A percentile compares a stretch with the other conserved stretches of the same genome.
phyloP scores from a whole-genome alignment of 2,797 vertebrate genomes.

The Cirrhinus mrigala region DNA sequence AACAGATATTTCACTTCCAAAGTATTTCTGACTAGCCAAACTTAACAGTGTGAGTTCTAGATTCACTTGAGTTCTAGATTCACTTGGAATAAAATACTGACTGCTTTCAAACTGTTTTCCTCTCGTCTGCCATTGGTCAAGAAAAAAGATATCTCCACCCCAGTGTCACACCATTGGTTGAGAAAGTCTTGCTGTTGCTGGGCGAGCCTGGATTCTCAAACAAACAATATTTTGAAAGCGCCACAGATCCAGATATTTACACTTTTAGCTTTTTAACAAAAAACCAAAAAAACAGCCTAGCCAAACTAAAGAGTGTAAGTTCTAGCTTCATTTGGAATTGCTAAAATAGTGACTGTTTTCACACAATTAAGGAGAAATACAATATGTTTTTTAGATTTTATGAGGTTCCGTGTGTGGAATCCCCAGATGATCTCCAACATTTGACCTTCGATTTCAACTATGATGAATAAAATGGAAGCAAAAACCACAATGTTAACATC shows the following conservation, averaged over 20 bases:
- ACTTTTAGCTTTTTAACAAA: background rate
- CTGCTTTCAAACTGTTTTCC: background rate
- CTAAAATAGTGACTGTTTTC: too few relatives aligned
- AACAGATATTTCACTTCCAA: background rate
- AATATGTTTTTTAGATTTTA: background rate
- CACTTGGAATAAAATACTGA: background rate
- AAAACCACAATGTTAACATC: background rate
- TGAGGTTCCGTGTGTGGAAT: background rate
- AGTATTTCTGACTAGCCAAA: too few relatives aligned
- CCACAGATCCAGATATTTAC: background rate
- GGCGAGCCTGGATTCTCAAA: background rate
- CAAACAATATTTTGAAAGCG: too few relatives aligned
- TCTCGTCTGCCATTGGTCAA: constrained; percentile 5
- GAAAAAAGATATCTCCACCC: background rate
- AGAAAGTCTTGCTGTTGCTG: background rate
- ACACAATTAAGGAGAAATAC: background rate
- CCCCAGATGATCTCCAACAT: background rate
- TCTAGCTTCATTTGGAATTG: too few relatives aligned
- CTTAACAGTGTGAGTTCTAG: too few relatives aligned
- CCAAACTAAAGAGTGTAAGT: background rate
- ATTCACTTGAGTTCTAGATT: background rate
- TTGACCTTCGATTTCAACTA: background rate
- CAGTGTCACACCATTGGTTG: background rate
- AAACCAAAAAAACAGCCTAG: too few relatives aligned
- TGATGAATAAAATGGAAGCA: background rate